Evolutionary conservation across 2,888 invertebrate species (phyloP), one percentile per base, ranked within the genome.

Genomic region (Agrilus cyanescens): DNA sequence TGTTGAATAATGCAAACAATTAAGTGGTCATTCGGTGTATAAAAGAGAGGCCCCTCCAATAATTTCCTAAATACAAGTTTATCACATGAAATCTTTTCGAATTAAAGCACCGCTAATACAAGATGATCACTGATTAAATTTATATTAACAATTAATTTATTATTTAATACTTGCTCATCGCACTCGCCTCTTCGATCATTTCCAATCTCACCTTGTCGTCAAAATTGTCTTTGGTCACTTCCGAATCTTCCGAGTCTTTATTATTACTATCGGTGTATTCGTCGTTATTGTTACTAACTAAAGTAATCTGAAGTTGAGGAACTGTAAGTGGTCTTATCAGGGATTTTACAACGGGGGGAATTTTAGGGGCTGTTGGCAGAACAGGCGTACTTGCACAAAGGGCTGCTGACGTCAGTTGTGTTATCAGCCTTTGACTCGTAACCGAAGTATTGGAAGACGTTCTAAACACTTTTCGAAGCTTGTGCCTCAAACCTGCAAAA

Each of bases 331-430:
- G 76, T 37, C 74, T 63, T 30, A 74, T 68, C 13, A 75, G 65
- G 38, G 73, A 74, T 54, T 74, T 75, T 36, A 75, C 73, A 38
- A 72, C 68, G 4, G 74, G 72, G n/a, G 74, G 69, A 2, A 70
- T 65, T 18, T 60, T 60, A n/a, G 65, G 64, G 30, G 68, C 67
- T 32, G 71, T 68, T 13, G 76, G 76, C 47, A 77, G 65, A 20
- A 73, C 75, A 3, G 76, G 75, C 41, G 74, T 72, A 53, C 74
- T 74, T 31, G 75, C 76, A 57, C 76, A 76, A 12, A 76, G 63
- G 2, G 76, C 76, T 1, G 77, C 76, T 38, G 72, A 71, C 15
- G 76, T 76, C 40, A 76, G 59, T 53, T 76, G 76, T 13, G 73
- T 71, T 18, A 75, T 72, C 43, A 74, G 54, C 12, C 71, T 65